A percentile compares a stretch with the other conserved stretches of the same genome.
phyloP scores from a whole-genome alignment of 2,888 invertebrate genomes.

The Xestia ashworthii region DNA sequence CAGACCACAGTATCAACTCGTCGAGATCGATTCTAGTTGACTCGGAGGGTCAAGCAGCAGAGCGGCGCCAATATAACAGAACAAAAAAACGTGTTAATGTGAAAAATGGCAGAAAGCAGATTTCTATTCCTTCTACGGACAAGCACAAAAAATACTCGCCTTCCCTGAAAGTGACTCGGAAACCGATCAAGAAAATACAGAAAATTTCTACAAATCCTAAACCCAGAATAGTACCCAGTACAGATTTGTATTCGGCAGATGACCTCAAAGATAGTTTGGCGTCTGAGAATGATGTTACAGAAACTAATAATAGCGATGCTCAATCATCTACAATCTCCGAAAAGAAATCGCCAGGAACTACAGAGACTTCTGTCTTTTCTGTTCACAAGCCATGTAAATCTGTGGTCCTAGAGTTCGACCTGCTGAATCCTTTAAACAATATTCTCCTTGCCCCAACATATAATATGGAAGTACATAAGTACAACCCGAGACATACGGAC shows the following conservation, averaged over 20 bases:
- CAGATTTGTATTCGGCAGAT: background rate
- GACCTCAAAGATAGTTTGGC: background rate
- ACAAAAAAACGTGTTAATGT: background rate
- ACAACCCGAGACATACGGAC: constrained; percentile 70
- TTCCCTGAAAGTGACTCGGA: constrained; percentile 77
- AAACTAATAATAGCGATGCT: background rate
- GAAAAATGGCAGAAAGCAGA: constrained; percentile 75
- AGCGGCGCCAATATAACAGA: background rate
- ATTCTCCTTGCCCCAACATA: constrained; percentile 72
- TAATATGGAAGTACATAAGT: constrained; percentile 72
- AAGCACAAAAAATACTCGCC: constrained; percentile 52
- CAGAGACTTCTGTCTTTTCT: background rate
- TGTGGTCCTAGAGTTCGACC: constrained; percentile 79
- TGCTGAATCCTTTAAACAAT: constrained; percentile 83
- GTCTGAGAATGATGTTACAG: background rate
- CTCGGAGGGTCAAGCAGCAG: constrained; percentile 50
- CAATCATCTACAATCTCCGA: background rate
- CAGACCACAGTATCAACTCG: background rate
- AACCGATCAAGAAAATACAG: constrained; percentile 78
- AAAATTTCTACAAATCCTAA: constrained; percentile 74
- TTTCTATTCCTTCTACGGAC: constrained; percentile 70
- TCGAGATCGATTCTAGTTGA: constrained; percentile 66
- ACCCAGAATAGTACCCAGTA: background rate
- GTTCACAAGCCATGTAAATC: background rate
- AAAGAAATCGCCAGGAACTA: background rate